phyloP scores from a whole-genome alignment of 1,140 invertebrate species.

The Ladona fulva region DNA sequence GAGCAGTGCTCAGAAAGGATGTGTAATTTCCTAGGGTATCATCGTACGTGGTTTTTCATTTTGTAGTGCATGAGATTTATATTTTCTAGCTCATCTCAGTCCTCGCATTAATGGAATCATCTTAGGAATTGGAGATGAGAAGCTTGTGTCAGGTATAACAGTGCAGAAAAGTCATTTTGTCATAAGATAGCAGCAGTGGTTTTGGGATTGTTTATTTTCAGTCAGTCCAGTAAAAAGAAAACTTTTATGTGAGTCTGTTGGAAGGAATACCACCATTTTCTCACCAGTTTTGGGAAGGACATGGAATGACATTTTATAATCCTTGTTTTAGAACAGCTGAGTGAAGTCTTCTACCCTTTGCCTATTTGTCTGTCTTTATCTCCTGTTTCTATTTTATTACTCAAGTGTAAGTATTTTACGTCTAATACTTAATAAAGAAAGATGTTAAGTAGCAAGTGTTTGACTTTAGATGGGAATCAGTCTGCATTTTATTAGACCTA shows the following conservation, averaged over 20 bases:
- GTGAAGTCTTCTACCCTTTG: background rate
- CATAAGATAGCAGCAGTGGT: background rate
- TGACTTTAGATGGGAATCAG: background rate
- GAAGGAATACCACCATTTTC: background rate
- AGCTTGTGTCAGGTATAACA: background rate
- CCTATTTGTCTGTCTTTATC: background rate
- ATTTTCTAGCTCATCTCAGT: background rate
- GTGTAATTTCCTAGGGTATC: background rate
- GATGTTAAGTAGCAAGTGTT: background rate
- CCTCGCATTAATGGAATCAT: background rate
- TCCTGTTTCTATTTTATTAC: background rate
- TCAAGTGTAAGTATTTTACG: background rate
- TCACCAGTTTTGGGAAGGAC: background rate
- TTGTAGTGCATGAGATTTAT: background rate
- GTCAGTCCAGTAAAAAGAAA: background rate
- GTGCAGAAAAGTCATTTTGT: background rate
- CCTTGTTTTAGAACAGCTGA: background rate
- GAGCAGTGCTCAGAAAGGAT: background rate
- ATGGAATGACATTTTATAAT: background rate
- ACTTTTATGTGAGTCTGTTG: background rate
- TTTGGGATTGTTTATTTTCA: background rate
- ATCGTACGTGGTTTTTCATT: background rate
- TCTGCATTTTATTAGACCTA: too few species aligned
- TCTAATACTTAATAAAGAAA: constrained; percentile 3
- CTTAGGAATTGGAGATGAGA: background rate